These are phyloP conservation scores for Sebastes vulpes DNA, from an alignment of 2,797 vertebrate species.

Conservation along the genomic window DNA sequence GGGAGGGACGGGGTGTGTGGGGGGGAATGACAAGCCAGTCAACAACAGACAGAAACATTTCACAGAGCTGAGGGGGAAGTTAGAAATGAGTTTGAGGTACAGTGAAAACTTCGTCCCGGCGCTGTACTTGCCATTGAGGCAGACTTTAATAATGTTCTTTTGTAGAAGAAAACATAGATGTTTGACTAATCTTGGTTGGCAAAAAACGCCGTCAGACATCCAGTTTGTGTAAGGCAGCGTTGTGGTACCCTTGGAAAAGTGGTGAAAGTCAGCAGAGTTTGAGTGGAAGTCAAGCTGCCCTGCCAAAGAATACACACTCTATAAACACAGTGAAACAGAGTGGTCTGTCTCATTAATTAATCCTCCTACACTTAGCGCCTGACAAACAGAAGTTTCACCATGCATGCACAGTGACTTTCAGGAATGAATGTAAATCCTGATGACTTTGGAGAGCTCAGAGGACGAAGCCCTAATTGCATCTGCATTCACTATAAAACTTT, in stretches of 20 bases:
- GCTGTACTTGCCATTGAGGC: not conserved
- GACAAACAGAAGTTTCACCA: constrained; percentile 74
- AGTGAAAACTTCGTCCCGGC: not conserved
- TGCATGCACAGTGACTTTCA: constrained; percentile 68
- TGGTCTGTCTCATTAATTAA: constrained; percentile 79
- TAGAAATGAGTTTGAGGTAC: constrained; percentile 22
- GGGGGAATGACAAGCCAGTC: constrained; percentile 6
- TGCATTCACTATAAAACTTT: constrained; percentile 57
- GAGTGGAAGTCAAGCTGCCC: constrained; percentile 57
- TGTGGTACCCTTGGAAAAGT: constrained; percentile 67
- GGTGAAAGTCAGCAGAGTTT: constrained; percentile 69
- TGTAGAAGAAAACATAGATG: not conserved
- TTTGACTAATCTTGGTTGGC: constrained; percentile 32
- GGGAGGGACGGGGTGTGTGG: not conserved
- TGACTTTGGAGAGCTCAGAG: constrained; percentile 79
- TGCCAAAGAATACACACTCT: constrained; percentile 52
- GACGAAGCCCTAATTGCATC: constrained; percentile 71
- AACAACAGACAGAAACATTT: constrained; percentile 32
- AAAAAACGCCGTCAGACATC: not conserved
- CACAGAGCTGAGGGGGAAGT: constrained; percentile 10
- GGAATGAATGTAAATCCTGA: constrained; percentile 73
- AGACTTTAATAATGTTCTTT: constrained; percentile 20
- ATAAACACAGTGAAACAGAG: constrained; percentile 63
- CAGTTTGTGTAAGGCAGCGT: constrained; percentile 15
- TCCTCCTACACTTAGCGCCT: constrained; percentile 73